Evolutionary conservation across 2,113 vertebrate species (phyloP).

Genomic region (Engystomops pustulosus): DNA sequence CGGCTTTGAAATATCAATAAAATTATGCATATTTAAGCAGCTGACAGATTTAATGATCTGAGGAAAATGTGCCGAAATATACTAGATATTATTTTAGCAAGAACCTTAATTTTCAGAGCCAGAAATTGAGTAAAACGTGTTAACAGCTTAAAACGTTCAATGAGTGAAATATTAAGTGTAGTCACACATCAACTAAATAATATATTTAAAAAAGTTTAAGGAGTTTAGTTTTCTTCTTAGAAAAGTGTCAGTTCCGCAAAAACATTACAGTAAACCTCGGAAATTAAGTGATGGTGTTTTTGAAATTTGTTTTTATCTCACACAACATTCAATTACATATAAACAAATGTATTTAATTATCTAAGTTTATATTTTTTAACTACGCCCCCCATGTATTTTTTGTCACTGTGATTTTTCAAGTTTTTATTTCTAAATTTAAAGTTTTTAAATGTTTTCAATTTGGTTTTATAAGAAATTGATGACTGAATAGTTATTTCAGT

Average conservation of each 20-base stretch:
- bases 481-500: too few relatives aligned
- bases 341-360: too few relatives aligned
- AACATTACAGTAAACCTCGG: too few relatives aligned
- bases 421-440: too few relatives aligned
- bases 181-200: not conserved
- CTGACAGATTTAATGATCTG: conserved; percentile 54
- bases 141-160: not conserved
- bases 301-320: too few relatives aligned
- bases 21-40: conserved; percentile 33
- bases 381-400: too few relatives aligned
- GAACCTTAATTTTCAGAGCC: conserved; percentile 23
- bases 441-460: too few relatives aligned
- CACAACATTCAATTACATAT: too few relatives aligned
- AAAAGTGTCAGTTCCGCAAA: not conserved
- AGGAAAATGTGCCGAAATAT: conserved; percentile 28
- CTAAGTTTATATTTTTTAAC: too few relatives aligned
- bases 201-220: not conserved
- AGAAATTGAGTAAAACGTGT: conserved; percentile 20
- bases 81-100: conserved; percentile 20
- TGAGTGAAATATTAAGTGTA: conserved; percentile 12
- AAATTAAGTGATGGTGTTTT: too few relatives aligned
- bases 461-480: too few relatives aligned
- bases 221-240: not conserved
- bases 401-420: too few relatives aligned
- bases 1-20: conserved; percentile 44